Conservation (phyloP, 2,113 vertebrate species). For the Brachirus orientalis region DNA sequence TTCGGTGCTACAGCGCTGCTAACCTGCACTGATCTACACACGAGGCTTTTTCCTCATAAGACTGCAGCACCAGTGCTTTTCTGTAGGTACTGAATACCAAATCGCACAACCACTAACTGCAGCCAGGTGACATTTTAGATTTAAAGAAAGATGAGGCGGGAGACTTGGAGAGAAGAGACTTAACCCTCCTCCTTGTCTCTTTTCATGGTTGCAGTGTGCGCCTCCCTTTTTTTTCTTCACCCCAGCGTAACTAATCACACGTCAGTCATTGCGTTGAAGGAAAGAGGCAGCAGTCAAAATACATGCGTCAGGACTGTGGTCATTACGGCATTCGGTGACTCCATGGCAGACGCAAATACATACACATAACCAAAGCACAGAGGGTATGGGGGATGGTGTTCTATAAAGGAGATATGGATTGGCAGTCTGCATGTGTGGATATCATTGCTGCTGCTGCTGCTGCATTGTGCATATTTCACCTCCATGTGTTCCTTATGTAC, state of each 20-base stretch:
- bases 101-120: slow-evolving; percentile 33
- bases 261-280: slow-evolving; percentile 75
- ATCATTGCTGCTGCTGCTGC: slow-evolving; percentile 21
- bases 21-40: slow-evolving; percentile 51
- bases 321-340: slow-evolving; percentile 73
- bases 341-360: slow-evolving; percentile 32
- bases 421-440: slow-evolving; percentile 17
- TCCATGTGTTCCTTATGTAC: slow-evolving; percentile 42
- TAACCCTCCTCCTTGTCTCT: slow-evolving; percentile 49
- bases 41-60: slow-evolving; percentile 39
- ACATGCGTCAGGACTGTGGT: slow-evolving; percentile 75
- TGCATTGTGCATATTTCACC: slow-evolving; percentile 47
- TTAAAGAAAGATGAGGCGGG: slow-evolving; percentile 49
- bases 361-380: slow-evolving; percentile 30
- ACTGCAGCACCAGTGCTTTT: slow-evolving; percentile 49
- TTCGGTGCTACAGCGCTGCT: slow-evolving; percentile 22
- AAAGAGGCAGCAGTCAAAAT: slow-evolving; percentile 78
- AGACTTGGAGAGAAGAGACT: slow-evolving; percentile 35
- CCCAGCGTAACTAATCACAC: slow-evolving; percentile 72
- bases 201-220: slow-evolving; percentile 45
- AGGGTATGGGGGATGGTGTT: slow-evolving; percentile 60
- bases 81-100: slow-evolving; percentile 46
- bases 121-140: slow-evolving; percentile 56
- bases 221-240: slow-evolving; percentile 56
- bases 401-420: slow-evolving; percentile 61